These are phyloP conservation scores for Falco rusticolus DNA, from an alignment of 2,797 vertebrate species.

Conservation along the genomic window DNA sequence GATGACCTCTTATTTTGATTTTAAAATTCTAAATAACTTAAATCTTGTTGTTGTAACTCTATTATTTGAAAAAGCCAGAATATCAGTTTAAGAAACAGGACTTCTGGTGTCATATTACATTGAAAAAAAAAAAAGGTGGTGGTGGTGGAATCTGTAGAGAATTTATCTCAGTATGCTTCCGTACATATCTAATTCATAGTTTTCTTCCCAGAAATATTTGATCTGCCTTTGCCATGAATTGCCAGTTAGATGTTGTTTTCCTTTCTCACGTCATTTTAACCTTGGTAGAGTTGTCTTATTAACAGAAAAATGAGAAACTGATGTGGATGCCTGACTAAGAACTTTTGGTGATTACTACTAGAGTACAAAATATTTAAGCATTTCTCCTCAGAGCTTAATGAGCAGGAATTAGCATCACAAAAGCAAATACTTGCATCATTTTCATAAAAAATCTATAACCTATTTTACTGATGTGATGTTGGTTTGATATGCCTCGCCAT, in stretches of 20 bases:
- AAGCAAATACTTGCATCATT: neutral
- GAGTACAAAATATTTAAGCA: neutral
- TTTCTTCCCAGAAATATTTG: neutral
- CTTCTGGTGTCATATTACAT: neutral
- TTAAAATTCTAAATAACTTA: neutral
- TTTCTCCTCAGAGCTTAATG: neutral
- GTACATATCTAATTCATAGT: neutral
- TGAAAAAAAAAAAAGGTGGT: rapidly evolving
- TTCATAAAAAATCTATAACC: neutral
- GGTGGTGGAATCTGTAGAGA: neutral
- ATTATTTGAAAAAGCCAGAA: neutral
- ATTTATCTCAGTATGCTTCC: neutral
- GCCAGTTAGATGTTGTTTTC: neutral
- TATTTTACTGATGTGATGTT: neutral
- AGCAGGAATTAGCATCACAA: neutral
- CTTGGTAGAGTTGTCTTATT: neutral
- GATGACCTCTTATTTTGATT: neutral
- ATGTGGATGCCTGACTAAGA: neutral
- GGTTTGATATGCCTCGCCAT: neutral
- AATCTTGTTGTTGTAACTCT: neutral
- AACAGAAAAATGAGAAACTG: neutral
- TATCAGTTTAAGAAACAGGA: neutral
- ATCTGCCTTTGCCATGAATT: neutral
- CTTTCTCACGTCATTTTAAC: neutral
- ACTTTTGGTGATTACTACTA: neutral